A percentile compares a stretch with the other conserved stretches of the same genome.
These are phyloP conservation scores for Ochropacha duplaris DNA, from an alignment of 2,888 invertebrate species.

Conservation along the genomic window DNA sequence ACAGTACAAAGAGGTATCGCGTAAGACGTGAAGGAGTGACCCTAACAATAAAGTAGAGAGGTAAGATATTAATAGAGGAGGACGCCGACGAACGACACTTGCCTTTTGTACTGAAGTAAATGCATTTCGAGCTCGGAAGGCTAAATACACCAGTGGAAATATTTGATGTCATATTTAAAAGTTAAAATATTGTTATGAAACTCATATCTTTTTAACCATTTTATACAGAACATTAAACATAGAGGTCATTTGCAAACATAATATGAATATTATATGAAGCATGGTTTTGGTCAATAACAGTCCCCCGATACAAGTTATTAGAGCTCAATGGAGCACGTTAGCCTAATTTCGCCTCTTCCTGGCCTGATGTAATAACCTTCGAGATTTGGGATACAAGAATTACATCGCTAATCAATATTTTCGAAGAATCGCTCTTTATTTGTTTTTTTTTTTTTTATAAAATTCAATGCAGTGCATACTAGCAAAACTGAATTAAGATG, in stretches of 20 bases:
- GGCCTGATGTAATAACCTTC: neutral
- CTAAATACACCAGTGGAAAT: conserved; percentile 13
- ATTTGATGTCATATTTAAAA: neutral
- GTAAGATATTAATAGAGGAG: conserved; percentile 46
- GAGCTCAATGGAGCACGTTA: neutral
- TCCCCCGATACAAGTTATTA: neutral
- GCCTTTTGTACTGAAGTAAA: conserved; percentile 27
- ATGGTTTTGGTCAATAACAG: neutral
- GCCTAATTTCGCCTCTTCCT: neutral
- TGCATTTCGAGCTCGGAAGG: conserved; percentile 14
- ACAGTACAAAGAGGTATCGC: conserved; percentile 49
- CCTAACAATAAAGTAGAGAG: conserved; percentile 46
- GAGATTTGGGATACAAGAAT: neutral
- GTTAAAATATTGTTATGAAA: neutral
- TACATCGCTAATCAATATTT: neutral
- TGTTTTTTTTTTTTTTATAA: no score
- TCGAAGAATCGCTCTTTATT: neutral
- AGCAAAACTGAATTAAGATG: no score
- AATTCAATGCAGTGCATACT: no score
- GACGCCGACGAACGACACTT: conserved; percentile 37
- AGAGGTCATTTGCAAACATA: neutral
- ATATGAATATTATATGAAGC: neutral
- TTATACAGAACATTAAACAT: neutral
- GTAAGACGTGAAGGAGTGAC: conserved; percentile 30
- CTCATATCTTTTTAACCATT: neutral